A percentile compares a stretch with the other conserved stretches of the same genome.
Evolutionary conservation across 2,888 invertebrate genomes (phyloP).

Genomic region (Acronicta alni): DNA sequence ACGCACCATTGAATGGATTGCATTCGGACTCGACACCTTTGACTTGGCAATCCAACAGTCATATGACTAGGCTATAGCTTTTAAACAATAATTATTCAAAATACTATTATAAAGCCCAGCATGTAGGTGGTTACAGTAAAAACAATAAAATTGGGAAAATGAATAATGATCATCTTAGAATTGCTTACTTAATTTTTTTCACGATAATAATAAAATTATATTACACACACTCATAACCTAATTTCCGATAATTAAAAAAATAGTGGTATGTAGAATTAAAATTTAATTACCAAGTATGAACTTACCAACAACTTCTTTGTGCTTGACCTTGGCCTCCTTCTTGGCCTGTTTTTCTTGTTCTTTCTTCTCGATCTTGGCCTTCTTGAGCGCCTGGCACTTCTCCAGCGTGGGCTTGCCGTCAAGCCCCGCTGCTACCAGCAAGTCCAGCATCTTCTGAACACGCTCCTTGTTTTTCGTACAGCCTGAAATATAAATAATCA

Average conservation of each 20-base stretch:
- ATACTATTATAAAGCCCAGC: too few species aligned
- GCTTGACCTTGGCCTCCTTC: slow-evolving; percentile 80
- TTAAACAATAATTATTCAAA: too few species aligned
- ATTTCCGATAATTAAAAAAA: too few species aligned
- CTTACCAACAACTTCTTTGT: slow-evolving; percentile 72
- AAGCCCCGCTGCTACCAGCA: slow-evolving; percentile 79
- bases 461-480: slow-evolving; percentile 88
- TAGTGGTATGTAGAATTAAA: not conserved
- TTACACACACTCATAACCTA: too few species aligned
- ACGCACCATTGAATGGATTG: too few species aligned
- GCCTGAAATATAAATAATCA: slow-evolving; percentile 62
- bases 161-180: too few species aligned
- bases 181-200: not conserved
- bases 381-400: slow-evolving; percentile 81
- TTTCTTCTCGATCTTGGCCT: slow-evolving; percentile 80
- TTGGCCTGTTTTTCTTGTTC: slow-evolving; percentile 81
- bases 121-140: too few species aligned
- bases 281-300: not conserved
- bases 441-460: slow-evolving; percentile 82
- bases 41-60: too few species aligned
- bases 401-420: slow-evolving; percentile 87
- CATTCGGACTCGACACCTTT: too few species aligned
- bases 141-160: too few species aligned
- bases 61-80: too few species aligned
- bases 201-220: too few species aligned